Base-by-base conservation (phyloP, 2,113 vertebrate species). In the Oncorhynchus nerka region DNA sequence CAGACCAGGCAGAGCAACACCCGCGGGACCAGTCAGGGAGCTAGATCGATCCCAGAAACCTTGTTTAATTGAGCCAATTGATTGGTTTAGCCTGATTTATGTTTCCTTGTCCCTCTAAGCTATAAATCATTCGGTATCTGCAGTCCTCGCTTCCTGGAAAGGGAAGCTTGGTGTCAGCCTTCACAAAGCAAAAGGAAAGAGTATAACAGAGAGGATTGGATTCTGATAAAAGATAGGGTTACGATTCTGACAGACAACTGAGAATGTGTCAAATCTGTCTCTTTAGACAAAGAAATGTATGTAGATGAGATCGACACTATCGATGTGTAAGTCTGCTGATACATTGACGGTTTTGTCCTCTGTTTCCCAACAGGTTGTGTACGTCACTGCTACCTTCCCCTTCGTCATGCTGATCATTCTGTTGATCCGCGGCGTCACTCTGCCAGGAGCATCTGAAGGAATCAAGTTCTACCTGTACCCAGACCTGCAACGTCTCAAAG, bases 401-500 rank as follows among this genome's bases (percentile, higher is more conserved):
- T 99, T 99, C 12, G 71, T 98, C 81, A 99, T 99, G 98, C 95
- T 99, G 49, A 94, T 98, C 74, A 94, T 99, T 75, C 92, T 99
- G 26, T 90, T 99, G 86, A 93, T 99, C 75, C 97, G 97, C 20
- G 98, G 97, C 0, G 95, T 99, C 83, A 99, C 97, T 0, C 92
- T 99, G 81, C 97, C 98, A 1, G 98, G 98, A 24, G 98, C 97
- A 30, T 80, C 94, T 11, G 94, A 90, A 45, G 98, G 98, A 87
- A 99, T 99, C 94, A 98, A 95, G 87, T 99, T 99, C 93, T 99
- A 99, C 84, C 94, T 99, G 87, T 99, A 99, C 81, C 98, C 98
- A 0, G 92, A 99, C 89, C 93, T 99, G 34, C 83, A 89, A 71
- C 97, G 97, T 80, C 94, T 99, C 26, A 91, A 93, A 83, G 97